phyloP scores from a whole-genome alignment of 1,140 invertebrate genomes.

The Aphelenchoides besseyi region DNA sequence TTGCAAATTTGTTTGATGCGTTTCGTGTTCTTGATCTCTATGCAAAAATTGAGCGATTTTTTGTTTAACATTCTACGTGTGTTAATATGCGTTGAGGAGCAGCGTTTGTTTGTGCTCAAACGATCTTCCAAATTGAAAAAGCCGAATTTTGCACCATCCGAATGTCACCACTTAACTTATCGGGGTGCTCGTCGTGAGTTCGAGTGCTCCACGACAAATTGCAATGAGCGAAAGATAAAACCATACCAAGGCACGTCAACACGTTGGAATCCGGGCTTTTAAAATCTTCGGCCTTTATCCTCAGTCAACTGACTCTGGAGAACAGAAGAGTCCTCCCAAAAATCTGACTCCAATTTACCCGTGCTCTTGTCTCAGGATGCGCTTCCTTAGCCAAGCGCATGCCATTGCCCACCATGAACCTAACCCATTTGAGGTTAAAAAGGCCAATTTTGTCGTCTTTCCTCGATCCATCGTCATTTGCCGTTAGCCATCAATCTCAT shows the following conservation, averaged over 20 bases:
- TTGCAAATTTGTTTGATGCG: no score
- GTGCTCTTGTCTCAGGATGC: not conserved
- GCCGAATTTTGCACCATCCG: no score
- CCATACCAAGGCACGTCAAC: not conserved
- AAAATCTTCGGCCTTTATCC: conserved; percentile 14
- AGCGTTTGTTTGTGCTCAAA: no score
- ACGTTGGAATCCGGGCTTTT: conserved; percentile 2
- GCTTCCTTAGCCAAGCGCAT: not conserved
- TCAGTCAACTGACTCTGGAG: not conserved
- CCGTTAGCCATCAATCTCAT: no score
- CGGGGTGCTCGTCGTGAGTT: not conserved
- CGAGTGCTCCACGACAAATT: not conserved
- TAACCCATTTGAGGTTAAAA: conserved; percentile 3
- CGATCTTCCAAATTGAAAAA: conserved; percentile 5
- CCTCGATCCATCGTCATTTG: no score
- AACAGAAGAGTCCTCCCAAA: not conserved
- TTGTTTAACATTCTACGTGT: no score
- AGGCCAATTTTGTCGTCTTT: not conserved
- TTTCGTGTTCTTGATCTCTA: no score
- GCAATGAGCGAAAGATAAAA: conserved; percentile 7
- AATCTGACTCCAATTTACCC: conserved; percentile 16
- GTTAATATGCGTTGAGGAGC: no score
- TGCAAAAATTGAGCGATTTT: no score
- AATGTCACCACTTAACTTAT: not conserved
- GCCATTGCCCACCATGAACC: conserved; percentile 1